Base-by-base conservation (phyloP, 2,888 invertebrate species). In the Diarsia mendica region DNA sequence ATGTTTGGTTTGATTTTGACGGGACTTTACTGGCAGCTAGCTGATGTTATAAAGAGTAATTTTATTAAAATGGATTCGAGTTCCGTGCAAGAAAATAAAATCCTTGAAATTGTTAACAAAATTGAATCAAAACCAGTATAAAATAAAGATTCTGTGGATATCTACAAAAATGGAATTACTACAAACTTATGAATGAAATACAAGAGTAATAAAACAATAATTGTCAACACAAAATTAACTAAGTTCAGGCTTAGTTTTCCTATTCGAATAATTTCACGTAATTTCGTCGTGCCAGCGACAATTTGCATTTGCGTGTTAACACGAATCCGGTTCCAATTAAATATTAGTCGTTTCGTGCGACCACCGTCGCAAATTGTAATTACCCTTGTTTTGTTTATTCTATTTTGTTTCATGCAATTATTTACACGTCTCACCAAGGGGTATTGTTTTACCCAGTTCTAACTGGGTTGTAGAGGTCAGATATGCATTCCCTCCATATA, bases 261-360 rank as follows among this genome's bases (percentile, higher is more conserved):
- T 65, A n/a, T 39, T 53, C 3, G 15, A n/a, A 46, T 46, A 33
- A 78, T 55, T 33, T 64, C 28, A 13, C 1, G 33, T 39, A n/a
- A n/a, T 67, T 58, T 44, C 23, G 15, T 72, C 15, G 46, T 53
- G 13, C 48, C 28, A 48, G 46, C 15, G 18, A 61, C 44, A 23
- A 46, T 49, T 67, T 67, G 0, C 33, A 69, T 65, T 28, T n/a
- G 65, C 67, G 64, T 76, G 70, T 75, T 75, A 18, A 33, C 58
- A 53, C 28, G 63, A 75, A 64, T 76, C 63, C 58, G 67, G 76
- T 76, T 67, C 39, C 58, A 81, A 80, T 80, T 70, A 80, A 76
- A 48, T 70, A 71, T 63, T 73, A 49, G 66, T 23, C 33, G 46
- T 51, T 58, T 49, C 33, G 58, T 70, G 66, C 48, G 51, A 53